Base-by-base conservation (phyloP, 2,888 invertebrate genomes). In the Apamea sordens region DNA sequence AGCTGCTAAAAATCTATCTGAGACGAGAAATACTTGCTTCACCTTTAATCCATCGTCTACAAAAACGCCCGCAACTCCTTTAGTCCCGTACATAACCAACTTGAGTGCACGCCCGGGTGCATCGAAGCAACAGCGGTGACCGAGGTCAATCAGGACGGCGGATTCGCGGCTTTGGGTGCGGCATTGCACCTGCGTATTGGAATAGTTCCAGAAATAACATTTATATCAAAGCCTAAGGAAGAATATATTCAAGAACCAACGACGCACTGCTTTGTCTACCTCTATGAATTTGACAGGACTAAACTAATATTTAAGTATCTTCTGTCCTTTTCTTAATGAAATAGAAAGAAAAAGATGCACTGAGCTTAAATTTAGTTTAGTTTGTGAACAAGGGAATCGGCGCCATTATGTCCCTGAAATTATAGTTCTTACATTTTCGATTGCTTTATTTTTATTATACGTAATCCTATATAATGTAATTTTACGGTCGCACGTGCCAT, bases 11-110 rank as follows among this genome's bases (percentile, higher is more conserved):
- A 56, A 63, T 28, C 28, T 18, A 18, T 53, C 53, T 6, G 13
- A 32, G 18, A n/a, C 21, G 3, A 36, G n/a, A 44, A n/a, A 65
- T 77, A 65, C 77, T 64, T 76, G 76, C 18, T 77, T 53, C 64
- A 64, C 53, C 53, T 44, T n/a, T 32, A 28, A 18, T 76, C 53
- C 77, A 47, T 36, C 56, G 56, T 36, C 21, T 77, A 77, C 6
- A 65, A 56, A 56, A 5, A 63, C 24, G 10, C 28, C 63, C 7
- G 36, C 41, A 28, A 28, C 8, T 63, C 24, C 61, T 47, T 63
- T 50, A 53, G 41, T n/a, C 28, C 6, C 50, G 41, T 41, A 32
- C 53, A 56, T 41, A 21, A 44, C 44, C 7, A 56, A 56, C 7
- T 56, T 1, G 11, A 7, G 21, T 28, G 53, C 21, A 41, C 13